phyloP scores from a whole-genome alignment of 2,797 vertebrate genomes.

The Cryptoblepharus egeriae region DNA sequence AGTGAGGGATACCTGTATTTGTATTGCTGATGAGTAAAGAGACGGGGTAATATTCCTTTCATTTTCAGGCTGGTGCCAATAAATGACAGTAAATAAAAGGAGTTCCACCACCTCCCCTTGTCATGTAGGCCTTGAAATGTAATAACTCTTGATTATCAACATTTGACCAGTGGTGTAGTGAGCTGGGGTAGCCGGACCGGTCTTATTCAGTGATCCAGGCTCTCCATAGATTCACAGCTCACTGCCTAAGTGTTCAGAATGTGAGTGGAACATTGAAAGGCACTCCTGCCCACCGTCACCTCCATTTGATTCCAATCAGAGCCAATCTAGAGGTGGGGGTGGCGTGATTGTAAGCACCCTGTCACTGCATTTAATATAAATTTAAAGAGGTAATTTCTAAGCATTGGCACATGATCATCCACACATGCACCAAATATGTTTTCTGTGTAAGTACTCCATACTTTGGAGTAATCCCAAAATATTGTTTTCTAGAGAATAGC shows the following conservation, averaged over 20 bases:
- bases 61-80: neutral
- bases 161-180: neutral
- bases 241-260: too few relatives aligned
- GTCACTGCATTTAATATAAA: neutral
- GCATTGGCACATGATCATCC: neutral
- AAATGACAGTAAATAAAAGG: neutral
- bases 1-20: too few relatives aligned
- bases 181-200: too few relatives aligned
- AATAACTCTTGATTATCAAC: neutral
- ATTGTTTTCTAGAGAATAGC: conserved; percentile 11
- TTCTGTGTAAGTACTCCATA: neutral
- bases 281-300: too few relatives aligned
- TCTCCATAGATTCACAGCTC: too few relatives aligned
- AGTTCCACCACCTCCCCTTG: neutral
- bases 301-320: too few relatives aligned
- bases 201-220: too few relatives aligned
- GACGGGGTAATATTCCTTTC: neutral
- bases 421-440: neutral
- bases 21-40: neutral
- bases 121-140: neutral
- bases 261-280: too few relatives aligned
- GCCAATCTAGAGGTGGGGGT: too few relatives aligned
- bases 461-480: neutral
- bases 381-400: neutral
- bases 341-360: too few relatives aligned